Percentiles rank a stretch among this genome's conserved stretches.
Evolutionary conservation across 2,888 invertebrate species (phyloP).

Genomic region (Monoplex corrugatus): DNA sequence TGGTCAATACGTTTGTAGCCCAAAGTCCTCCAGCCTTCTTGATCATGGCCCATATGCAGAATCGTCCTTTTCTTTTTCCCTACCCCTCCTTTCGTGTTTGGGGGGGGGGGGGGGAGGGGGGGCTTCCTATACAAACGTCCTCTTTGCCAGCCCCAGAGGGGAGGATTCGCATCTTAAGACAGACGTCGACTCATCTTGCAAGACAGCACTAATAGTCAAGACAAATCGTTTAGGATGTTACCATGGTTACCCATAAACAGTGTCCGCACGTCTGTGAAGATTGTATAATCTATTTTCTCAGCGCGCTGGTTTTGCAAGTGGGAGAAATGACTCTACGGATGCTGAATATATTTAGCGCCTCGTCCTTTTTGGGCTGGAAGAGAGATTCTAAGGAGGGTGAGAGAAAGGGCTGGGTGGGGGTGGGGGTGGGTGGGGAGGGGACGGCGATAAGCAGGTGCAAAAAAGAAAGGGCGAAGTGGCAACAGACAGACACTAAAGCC

Average conservation of each 20-base stretch:
- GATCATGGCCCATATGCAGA: too few species aligned
- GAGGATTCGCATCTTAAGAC: background rate
- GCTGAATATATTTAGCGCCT: background rate
- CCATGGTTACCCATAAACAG: conserved; percentile 37
- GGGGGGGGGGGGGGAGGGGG: too few species aligned
- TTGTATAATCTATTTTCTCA: background rate
- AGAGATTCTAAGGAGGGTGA: background rate
- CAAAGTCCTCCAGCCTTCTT: too few species aligned
- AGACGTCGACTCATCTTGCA: background rate
- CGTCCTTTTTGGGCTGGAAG: background rate
- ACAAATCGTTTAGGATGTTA: conserved; percentile 34
- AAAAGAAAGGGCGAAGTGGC: too few species aligned
- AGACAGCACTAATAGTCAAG: conserved; percentile 3
- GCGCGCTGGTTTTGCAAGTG: background rate
- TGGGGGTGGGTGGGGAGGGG: background rate
- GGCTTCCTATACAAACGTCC: too few species aligned
- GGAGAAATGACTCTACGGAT: background rate
- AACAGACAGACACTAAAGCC: too few species aligned
- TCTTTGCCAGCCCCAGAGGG: background rate
- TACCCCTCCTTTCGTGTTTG: too few species aligned
- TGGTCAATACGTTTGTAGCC: too few species aligned
- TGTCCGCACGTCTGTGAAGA: background rate
- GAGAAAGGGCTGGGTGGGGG: background rate
- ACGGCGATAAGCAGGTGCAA: too few species aligned
- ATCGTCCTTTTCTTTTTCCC: too few species aligned